Evolutionary conservation across 2,113 vertebrate species (phyloP).

Genomic region (Eretmochelys imbricata): DNA sequence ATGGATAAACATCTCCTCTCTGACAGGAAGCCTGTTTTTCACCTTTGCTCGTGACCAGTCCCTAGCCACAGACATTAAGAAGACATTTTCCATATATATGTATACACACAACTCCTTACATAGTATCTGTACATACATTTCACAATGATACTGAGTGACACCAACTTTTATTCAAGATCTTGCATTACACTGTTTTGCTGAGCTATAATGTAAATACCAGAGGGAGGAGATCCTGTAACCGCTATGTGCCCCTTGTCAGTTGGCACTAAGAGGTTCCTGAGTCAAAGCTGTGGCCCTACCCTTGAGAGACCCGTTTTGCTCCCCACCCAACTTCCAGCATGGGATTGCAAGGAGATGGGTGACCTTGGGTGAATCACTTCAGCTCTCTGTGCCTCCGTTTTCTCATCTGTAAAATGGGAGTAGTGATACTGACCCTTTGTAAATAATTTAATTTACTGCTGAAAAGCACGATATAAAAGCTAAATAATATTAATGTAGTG

Average conservation of each 20-base stretch:
- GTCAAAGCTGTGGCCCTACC: no score
- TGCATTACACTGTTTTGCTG: not conserved
- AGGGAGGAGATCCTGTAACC: not conserved
- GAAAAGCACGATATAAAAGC: not conserved
- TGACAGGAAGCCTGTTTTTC: not conserved
- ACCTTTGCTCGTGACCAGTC: not conserved
- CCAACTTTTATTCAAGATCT: not conserved
- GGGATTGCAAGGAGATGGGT: not conserved
- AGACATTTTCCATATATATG: not conserved
- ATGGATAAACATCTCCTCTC: not conserved
- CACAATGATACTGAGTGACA: not conserved
- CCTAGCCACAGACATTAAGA: not conserved
- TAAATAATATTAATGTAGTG: not conserved
- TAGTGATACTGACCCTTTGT: not conserved
- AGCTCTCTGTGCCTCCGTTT: not conserved
- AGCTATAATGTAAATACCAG: not conserved
- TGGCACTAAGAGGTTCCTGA: not conserved
- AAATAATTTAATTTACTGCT: not conserved
- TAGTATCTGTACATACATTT: not conserved
- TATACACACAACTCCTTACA: no score
- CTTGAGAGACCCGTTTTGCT: not conserved
- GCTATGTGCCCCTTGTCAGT: not conserved
- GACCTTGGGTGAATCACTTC: not conserved
- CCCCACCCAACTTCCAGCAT: not conserved
- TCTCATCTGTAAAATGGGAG: not conserved